Evolutionary conservation across 2,113 vertebrate genomes (phyloP), one percentile per base, ranked within the genome.

Genomic region (Mustela lutreola): DNA sequence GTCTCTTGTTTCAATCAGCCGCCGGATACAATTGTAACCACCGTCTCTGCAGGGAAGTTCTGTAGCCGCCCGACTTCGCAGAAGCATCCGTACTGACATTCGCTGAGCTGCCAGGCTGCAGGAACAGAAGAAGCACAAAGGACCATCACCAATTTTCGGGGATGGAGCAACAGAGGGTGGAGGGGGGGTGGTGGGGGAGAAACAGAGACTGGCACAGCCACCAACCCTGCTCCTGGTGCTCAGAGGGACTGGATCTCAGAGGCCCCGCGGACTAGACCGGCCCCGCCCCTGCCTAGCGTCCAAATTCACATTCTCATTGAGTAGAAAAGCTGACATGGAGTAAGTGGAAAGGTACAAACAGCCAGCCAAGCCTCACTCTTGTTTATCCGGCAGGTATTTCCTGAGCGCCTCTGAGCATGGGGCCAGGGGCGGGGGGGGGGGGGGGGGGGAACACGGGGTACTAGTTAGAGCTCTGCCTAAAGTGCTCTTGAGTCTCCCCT

Each of bases 21-120:
- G 39, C 53, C 21, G 16, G 5, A 0, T 0, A 11, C 12, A 0
- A 0, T 1, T 16, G 3, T 33, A 3, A 28, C 45, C 19, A 2
- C 70, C 4, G 70, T 2, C 15, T 45, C 6, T 26, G 63, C 31
- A 0, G 70, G 18, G 89, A 50, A 31, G 48, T 16, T 58, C 50
- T 3, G 2, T 1, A 0, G 22, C 26, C 28, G 39, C 42, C 24
- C 0, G 6, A 11, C 7, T 45, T 33, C 8, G 63, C 24, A 12
- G 28, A 48, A 50, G 36, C 26, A 19, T n/a, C 50, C 1, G 0
- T 2, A 2, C 1, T 2, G 60, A 22, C 19, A 0, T 7, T 15
- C 67, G 36, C 78, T 39, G 84, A 84, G 56, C 58, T 26, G 42
- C 53, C 63, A 48, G 91, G 26, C 71, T 71, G 48, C 2, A 1